Conservation (phyloP, 1,140 invertebrate species). For the Aphis craccivora region DNA sequence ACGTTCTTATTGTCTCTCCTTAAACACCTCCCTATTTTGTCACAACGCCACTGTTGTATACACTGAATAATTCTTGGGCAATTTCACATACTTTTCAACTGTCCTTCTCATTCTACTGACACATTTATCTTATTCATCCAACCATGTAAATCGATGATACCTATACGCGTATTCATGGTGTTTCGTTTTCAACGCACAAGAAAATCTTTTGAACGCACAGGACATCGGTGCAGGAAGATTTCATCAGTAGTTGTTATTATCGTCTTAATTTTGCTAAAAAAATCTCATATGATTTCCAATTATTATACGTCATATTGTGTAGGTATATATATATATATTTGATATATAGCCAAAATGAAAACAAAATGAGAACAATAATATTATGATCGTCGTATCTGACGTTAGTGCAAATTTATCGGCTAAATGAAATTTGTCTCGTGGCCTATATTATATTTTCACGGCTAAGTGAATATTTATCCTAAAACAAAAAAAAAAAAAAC, state of each 20-base stretch:
- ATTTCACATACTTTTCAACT: slow-evolving; percentile 43
- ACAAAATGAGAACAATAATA: not conserved
- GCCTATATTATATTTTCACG: no score
- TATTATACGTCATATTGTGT: not conserved
- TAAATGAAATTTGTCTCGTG: not conserved
- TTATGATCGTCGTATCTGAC: not conserved
- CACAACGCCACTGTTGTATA: not conserved
- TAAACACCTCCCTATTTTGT: slow-evolving; percentile 7
- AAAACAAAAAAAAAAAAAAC: not conserved
- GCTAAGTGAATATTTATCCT: not conserved
- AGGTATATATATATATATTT: not conserved
- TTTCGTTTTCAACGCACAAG: not conserved
- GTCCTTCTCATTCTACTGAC: not conserved
- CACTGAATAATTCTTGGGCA: slow-evolving; percentile 30
- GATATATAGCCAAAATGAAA: not conserved
- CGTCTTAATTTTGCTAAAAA: not conserved
- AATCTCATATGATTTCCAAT: not conserved
- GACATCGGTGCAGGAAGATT: not conserved
- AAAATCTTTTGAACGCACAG: not conserved
- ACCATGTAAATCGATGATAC: not conserved
- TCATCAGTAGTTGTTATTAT: not conserved
- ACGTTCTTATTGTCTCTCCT: slow-evolving; percentile 27
- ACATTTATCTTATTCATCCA: slow-evolving; percentile 9
- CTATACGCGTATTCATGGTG: not conserved
- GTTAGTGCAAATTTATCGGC: not conserved